These are phyloP conservation scores for Apotomis betuletana DNA, from an alignment of 2,888 invertebrate genomes.

Conservation along the genomic window DNA sequence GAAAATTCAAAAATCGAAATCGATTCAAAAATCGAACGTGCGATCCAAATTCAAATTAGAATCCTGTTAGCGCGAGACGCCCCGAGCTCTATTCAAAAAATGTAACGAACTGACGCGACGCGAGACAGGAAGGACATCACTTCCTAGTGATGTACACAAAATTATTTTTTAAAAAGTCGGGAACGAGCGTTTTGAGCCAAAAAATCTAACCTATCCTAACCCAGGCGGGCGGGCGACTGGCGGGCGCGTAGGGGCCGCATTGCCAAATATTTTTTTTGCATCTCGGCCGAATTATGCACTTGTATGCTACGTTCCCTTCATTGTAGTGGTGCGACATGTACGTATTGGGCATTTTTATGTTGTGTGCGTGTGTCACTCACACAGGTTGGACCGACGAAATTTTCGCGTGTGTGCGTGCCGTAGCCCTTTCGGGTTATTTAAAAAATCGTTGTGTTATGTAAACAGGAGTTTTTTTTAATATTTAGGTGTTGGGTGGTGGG, in stretches of 20 bases:
- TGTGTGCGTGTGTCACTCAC: constrained; percentile 75
- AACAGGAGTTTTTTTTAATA: constrained; percentile 77
- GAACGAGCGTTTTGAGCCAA: constrained; percentile 83
- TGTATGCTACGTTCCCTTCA: constrained; percentile 84
- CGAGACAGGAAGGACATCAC: constrained; percentile 69
- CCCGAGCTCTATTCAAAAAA: constrained; percentile 74
- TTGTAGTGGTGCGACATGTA: constrained; percentile 83
- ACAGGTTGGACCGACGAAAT: constrained; percentile 68
- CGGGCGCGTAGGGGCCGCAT: constrained; percentile 83
- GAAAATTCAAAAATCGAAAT: constrained; percentile 53
- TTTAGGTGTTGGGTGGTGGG: constrained; percentile 76
- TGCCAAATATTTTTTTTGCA: constrained; percentile 85
- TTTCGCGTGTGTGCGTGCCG: constrained; percentile 71
- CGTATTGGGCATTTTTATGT: constrained; percentile 80
- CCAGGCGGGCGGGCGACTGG: constrained; percentile 83
- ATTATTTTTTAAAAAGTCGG: constrained; percentile 76
- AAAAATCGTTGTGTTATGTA: constrained; percentile 80
- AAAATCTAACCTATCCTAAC: constrained; percentile 84
- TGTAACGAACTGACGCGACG: constrained; percentile 70
- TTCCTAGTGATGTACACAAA: constrained; percentile 71
- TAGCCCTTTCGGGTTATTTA: constrained; percentile 78
- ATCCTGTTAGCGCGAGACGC: constrained; percentile 61
- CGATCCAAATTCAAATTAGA: constrained; percentile 64
- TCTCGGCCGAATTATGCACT: constrained; percentile 84
- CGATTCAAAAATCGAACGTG: constrained; percentile 49